phyloP scores from a whole-genome alignment of 2,113 vertebrate genomes.

The Tiliqua scincoides region DNA sequence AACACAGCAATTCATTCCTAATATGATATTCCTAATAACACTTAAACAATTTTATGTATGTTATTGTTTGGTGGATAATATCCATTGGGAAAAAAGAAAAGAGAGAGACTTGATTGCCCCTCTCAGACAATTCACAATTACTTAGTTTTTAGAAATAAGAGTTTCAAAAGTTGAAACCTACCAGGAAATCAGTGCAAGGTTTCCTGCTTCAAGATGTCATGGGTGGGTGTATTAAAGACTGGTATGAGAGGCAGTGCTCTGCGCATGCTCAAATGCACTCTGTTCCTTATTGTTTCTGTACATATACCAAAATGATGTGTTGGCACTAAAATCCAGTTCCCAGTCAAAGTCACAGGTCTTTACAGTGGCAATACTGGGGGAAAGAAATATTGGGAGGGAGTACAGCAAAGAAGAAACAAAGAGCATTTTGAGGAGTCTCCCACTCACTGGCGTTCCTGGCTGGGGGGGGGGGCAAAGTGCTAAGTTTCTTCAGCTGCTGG shows the following conservation, averaged over 20 bases:
- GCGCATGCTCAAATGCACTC: neutral
- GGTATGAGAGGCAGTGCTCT: neutral
- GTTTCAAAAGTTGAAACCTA: neutral
- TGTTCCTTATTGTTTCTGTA: neutral
- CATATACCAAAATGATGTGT: neutral
- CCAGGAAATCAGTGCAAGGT: neutral
- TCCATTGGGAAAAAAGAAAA: neutral
- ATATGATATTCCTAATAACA: too few relatives aligned
- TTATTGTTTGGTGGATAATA: neutral
- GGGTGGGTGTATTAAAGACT: neutral
- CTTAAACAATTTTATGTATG: neutral
- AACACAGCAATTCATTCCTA: too few relatives aligned
- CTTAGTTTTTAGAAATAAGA: neutral
- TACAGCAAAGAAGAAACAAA: too few relatives aligned
- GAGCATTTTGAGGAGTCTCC: too few relatives aligned
- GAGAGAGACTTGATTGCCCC: too few relatives aligned
- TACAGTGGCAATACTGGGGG: neutral
- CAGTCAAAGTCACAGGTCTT: neutral
- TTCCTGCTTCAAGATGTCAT: neutral
- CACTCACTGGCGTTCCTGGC: too few relatives aligned
- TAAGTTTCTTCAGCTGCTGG: too few relatives aligned
- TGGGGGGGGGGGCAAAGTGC: too few relatives aligned
- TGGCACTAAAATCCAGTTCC: neutral
- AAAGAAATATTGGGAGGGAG: too few relatives aligned
- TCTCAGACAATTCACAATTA: neutral